Base-by-base conservation (phyloP, 2,888 invertebrate genomes). In the Erebia palarica region DNA sequence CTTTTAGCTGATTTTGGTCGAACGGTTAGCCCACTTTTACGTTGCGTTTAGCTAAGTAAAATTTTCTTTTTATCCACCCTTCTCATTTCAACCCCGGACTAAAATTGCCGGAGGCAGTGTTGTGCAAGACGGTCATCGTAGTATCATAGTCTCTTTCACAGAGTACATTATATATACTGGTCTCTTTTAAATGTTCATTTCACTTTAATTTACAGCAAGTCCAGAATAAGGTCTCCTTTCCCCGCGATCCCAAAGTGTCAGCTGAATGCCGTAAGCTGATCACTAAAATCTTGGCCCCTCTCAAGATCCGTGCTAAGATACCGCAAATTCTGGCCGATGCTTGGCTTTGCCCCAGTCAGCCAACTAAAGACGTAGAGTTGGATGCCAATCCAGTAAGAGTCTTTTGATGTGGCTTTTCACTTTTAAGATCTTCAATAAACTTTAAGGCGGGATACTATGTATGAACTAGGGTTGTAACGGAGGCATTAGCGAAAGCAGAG, bases 261-360 rank as follows among this genome's bases (percentile, higher is more conserved):
- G 84, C 89, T 1, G 93, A 94, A 65, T 96, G 96, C 84, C 95
- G 95, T 77, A 94, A 95, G 63, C 87, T 97, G 72, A 96, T 97
- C 73, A 94, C 94, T 74, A 95, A 95, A 82, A 95, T 97, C 77
- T 86, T 97, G 72, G 94, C 96, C 3, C 96, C 97, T 0, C 88
- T 96, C 73, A 95, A 95, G 79, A 83, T 93, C 65, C 94, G 97
- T 68, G 94, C 95, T 57, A 94, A 94, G 78, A 95, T 97, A 73
- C 89, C 93, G 3, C 95, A 95, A 76, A 96, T 97, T 77, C 94
- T 95, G 75, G 94, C 91, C 58, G 96, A 97, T 84, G 81, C 93
- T 42, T 97, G 97, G 97, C 92, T 95, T 72, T 89, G 84, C 73
- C 90, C 91, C 8, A 87, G 86, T 80, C 90, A 88, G 75, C 75